These are phyloP conservation scores for Austrofundulus limnaeus DNA, from an alignment of 2,113 vertebrate genomes.

Conservation along the genomic window DNA sequence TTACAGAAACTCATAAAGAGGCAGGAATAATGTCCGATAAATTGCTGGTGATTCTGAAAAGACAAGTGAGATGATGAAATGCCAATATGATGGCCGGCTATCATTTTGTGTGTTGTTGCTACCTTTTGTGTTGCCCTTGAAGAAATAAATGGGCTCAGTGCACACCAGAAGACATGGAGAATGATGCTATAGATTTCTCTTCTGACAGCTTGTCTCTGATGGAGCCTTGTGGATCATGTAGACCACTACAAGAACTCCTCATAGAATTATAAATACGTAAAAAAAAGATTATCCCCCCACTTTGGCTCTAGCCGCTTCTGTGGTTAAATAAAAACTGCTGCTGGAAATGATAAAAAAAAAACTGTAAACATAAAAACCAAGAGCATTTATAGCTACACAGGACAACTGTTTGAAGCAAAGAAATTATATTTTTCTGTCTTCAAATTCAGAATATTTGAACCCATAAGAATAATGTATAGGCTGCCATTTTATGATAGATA, in stretches of 20 bases:
- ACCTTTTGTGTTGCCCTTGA: slow-evolving; percentile 39
- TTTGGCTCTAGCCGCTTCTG: not conserved
- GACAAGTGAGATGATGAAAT: slow-evolving; percentile 46
- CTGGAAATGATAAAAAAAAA: not conserved
- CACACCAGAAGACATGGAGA: slow-evolving; percentile 8
- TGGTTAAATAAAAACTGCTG: not conserved
- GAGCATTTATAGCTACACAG: not conserved
- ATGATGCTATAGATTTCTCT: slow-evolving; percentile 26
- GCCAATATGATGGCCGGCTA: slow-evolving; percentile 14
- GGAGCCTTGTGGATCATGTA: not conserved
- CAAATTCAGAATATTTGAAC: not conserved
- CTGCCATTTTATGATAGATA: not conserved
- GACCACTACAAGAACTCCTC: slow-evolving; percentile 1
- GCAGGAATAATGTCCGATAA: slow-evolving; percentile 29
- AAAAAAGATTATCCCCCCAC: not conserved
- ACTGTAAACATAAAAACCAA: not conserved
- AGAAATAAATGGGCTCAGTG: slow-evolving; percentile 33
- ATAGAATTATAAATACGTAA: slow-evolving; percentile 16
- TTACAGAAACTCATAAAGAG: slow-evolving; percentile 24
- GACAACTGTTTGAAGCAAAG: not conserved
- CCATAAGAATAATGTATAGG: not conserved
- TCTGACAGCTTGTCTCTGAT: slow-evolving; percentile 22
- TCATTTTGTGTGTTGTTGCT: slow-evolving; percentile 27
- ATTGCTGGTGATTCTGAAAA: slow-evolving; percentile 39
- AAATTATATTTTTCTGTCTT: not conserved